Percentiles rank a stretch among this genome's conserved stretches.
phyloP scores from a whole-genome alignment of 1,140 invertebrate species.

The Tribolium madens region DNA sequence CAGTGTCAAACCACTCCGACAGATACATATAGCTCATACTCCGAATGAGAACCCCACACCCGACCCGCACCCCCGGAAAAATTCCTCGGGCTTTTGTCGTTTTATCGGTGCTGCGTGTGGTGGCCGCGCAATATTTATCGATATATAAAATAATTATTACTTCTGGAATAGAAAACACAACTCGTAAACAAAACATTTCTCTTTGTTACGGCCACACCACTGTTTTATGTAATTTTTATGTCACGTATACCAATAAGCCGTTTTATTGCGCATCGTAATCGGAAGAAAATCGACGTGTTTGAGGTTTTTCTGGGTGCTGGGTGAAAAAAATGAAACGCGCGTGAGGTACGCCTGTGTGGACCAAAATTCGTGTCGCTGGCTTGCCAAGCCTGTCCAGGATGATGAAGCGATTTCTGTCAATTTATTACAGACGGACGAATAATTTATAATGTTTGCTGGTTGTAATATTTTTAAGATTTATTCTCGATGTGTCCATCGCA shows the following conservation, averaged over 20 bases:
- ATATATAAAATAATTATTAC: slow-evolving; percentile 47
- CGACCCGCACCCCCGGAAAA: slow-evolving; percentile 10
- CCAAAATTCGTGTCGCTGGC: slow-evolving; percentile 17
- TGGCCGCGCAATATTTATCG: slow-evolving; percentile 25
- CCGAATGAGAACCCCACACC: slow-evolving; percentile 11
- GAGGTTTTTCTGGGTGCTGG: background rate
- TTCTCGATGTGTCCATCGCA: slow-evolving; percentile 20
- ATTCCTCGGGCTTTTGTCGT: background rate
- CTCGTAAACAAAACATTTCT: slow-evolving; percentile 40
- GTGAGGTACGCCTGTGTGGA: background rate
- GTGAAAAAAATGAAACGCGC: background rate
- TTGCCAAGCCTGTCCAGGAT: slow-evolving; percentile 28
- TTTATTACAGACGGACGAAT: slow-evolving; percentile 32
- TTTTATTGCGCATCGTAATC: slow-evolving; percentile 36
- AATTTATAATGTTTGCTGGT: slow-evolving; percentile 32
- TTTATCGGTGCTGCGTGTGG: slow-evolving; percentile 13
- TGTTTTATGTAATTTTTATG: slow-evolving; percentile 41
- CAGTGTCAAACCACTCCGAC: slow-evolving; percentile 51
- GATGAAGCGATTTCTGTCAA: slow-evolving; percentile 37
- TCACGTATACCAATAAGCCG: slow-evolving; percentile 41
- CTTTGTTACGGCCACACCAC: slow-evolving; percentile 40
- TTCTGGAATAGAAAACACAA: slow-evolving; percentile 44
- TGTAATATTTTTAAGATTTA: slow-evolving; percentile 39
- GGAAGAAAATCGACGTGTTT: background rate
- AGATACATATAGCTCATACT: slow-evolving; percentile 51